phyloP scores from a whole-genome alignment of 2,113 vertebrate species.

The Datnioides undecimradiatus region DNA sequence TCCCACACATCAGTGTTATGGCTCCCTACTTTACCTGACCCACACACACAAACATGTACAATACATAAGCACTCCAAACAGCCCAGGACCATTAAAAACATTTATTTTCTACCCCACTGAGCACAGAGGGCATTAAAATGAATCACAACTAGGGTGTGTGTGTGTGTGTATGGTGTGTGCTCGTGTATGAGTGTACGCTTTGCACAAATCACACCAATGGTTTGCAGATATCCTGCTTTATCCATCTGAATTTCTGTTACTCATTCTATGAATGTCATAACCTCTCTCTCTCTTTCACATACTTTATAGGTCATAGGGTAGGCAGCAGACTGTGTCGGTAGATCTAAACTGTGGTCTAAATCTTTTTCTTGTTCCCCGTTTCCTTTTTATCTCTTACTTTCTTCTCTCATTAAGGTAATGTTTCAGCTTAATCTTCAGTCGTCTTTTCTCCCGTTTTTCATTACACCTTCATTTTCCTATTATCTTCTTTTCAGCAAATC shows the following conservation, averaged over 20 bases:
- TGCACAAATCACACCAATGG: slow-evolving; percentile 26
- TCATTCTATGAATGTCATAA: slow-evolving; percentile 44
- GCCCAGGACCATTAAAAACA: slow-evolving; percentile 59
- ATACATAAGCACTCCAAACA: slow-evolving; percentile 41
- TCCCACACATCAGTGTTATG: slow-evolving; percentile 47
- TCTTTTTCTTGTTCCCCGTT: not conserved
- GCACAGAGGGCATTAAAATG: slow-evolving; percentile 57
- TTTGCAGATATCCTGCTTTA: slow-evolving; percentile 44
- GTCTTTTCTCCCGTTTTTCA: not conserved
- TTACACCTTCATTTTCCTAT: not conserved
- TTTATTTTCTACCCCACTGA: slow-evolving; percentile 60
- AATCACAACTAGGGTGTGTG: slow-evolving; percentile 46
- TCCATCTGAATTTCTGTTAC: slow-evolving; percentile 33
- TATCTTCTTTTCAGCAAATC: not conserved
- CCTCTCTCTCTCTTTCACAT: not conserved
- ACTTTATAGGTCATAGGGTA: not conserved
- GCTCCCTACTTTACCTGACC: slow-evolving; percentile 18
- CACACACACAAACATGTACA: slow-evolving; percentile 48
- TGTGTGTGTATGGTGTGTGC: slow-evolving; percentile 2
- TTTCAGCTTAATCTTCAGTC: not conserved
- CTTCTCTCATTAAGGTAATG: not conserved
- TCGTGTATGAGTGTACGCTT: slow-evolving; percentile 14
- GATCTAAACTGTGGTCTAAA: slow-evolving; percentile 5
- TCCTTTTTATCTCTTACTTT: not conserved
- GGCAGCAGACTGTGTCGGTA: not conserved